Evolutionary conservation across 2,888 invertebrate species (phyloP).

Genomic region (Hofmannophila pseudospretella): DNA sequence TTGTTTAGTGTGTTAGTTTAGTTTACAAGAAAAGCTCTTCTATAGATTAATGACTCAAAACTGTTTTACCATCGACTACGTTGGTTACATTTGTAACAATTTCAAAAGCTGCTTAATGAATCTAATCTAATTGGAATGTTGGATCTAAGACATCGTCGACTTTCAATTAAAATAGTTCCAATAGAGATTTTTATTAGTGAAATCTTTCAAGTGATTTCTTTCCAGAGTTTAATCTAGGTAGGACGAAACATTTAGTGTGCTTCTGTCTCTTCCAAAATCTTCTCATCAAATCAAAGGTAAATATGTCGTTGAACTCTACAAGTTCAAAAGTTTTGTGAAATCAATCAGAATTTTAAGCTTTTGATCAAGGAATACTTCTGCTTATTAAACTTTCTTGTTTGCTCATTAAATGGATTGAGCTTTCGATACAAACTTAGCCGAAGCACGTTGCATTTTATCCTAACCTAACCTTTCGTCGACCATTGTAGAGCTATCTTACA

Average conservation of each 20-base stretch:
- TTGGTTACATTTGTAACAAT: no score
- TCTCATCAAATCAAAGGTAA: conserved; percentile 9
- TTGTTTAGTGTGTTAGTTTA: no score
- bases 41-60: no score
- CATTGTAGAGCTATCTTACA: conserved; percentile 2
- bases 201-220: not conserved
- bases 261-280: not conserved
- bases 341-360: conserved; percentile 8
- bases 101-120: no score
- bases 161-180: conserved; percentile 16
- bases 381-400: conserved; percentile 8
- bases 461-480: not conserved
- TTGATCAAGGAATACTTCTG: conserved; percentile 2
- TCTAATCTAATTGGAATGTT: no score
- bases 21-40: no score
- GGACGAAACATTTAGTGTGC: not conserved
- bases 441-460: not conserved
- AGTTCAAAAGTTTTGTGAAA: not conserved
- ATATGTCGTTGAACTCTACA: conserved; percentile 4
- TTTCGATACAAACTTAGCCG: not conserved
- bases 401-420: not conserved
- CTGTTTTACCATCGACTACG: no score
- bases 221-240: not conserved
- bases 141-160: no score
- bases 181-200: conserved; percentile 16